Percentiles rank a stretch among this genome's conserved stretches.
Evolutionary conservation across 2,888 invertebrate species (phyloP).

Genomic region (Cephus sareptanus): DNA sequence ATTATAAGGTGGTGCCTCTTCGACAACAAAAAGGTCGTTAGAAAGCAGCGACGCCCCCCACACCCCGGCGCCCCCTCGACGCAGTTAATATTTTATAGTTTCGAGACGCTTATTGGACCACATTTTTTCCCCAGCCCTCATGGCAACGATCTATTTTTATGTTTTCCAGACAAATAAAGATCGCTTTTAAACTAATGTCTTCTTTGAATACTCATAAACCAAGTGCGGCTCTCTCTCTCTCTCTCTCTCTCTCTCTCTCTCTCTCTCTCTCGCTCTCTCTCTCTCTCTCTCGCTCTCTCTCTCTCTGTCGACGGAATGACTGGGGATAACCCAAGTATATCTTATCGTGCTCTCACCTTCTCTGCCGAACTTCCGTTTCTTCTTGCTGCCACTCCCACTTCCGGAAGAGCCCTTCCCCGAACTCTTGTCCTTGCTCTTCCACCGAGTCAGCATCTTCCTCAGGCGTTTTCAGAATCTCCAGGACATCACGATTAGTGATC

Average conservation of each 20-base stretch:
- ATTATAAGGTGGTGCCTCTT: neutral
- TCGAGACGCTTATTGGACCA: neutral
- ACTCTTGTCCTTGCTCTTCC: slow-evolving; percentile 86
- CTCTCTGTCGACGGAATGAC: slow-evolving; percentile 13
- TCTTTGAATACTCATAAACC: neutral
- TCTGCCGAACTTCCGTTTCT: slow-evolving; percentile 84
- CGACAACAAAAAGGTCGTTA: neutral
- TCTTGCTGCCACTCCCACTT: slow-evolving; percentile 73
- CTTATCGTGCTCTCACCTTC: slow-evolving; percentile 69
- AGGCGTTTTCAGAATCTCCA: neutral
- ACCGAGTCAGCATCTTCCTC: slow-evolving; percentile 80
- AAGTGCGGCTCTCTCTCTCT: neutral
- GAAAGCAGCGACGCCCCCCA: neutral
- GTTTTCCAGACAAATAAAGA: neutral
- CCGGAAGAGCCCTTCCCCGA: slow-evolving; percentile 74
- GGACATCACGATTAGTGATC: neutral
- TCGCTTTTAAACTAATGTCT: neutral
- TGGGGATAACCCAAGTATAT: slow-evolving; percentile 26
- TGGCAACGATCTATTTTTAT: neutral
- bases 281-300: neutral
- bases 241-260: too few relatives aligned
- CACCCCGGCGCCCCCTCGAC: neutral
- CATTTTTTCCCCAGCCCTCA: neutral
- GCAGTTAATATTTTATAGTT: neutral
- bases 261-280: neutral